Evolutionary conservation across 2,888 invertebrate genomes (phyloP).

Genomic region (Eudasyphora cyanicolor): DNA sequence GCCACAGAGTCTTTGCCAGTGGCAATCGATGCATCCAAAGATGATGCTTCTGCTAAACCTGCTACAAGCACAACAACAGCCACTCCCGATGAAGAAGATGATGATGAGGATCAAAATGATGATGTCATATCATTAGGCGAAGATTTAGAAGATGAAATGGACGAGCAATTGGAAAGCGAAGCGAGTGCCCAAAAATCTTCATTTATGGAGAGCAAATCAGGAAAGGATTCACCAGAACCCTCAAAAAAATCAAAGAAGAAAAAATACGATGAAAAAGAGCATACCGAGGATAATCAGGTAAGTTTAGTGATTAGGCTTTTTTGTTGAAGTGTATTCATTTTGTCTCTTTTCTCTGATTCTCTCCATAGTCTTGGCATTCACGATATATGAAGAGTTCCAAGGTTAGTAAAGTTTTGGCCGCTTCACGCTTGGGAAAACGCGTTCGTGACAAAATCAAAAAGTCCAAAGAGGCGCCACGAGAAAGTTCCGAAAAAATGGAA

Average conservation of each 20-base stretch:
- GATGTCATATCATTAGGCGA: conserved; percentile 79
- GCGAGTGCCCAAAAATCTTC: conserved; percentile 62
- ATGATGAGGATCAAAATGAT: conserved; percentile 78
- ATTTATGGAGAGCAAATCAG: conserved; percentile 33
- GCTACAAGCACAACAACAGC: conserved; percentile 26
- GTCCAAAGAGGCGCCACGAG: conserved; percentile 73
- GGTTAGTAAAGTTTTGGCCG: conserved; percentile 82
- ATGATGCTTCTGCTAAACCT: neutral
- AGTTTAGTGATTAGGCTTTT: neutral
- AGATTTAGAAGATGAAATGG: conserved; percentile 78
- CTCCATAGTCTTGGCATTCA: conserved; percentile 83
- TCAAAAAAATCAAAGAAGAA: conserved; percentile 65
- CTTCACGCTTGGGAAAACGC: conserved; percentile 82
- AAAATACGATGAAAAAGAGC: conserved; percentile 70
- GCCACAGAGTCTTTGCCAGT: neutral
- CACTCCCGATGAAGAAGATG: conserved; percentile 66
- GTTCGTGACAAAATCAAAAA: conserved; percentile 83
- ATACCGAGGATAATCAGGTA: conserved; percentile 68
- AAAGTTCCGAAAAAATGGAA: conserved; percentile 64
- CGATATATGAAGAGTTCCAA: conserved; percentile 83
- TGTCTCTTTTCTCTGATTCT: neutral
- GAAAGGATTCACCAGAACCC: conserved; percentile 34
- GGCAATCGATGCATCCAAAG: neutral
- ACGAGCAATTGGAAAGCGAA: conserved; percentile 75
- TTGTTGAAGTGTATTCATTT: neutral